Conservation (phyloP, 2,888 invertebrate species). For the Amblyjoppa proteus region DNA sequence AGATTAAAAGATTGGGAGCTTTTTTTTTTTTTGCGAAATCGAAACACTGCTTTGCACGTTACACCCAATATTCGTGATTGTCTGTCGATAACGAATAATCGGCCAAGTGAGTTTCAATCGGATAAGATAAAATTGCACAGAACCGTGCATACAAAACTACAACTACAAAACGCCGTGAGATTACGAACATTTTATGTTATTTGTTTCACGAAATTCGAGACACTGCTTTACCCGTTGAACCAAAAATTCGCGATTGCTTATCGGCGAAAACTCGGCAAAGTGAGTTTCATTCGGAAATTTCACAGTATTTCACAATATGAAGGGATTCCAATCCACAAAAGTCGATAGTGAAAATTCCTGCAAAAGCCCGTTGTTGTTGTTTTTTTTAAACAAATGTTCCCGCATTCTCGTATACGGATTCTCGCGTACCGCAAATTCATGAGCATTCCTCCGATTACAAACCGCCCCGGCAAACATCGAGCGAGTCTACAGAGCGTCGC, state of each 20-base stretch:
- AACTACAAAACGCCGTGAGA: neutral
- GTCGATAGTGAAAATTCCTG: too few relatives aligned
- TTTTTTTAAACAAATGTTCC: neutral
- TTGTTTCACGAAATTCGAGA: neutral
- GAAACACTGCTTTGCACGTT: slow-evolving; percentile 8
- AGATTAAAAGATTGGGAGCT: slow-evolving; percentile 10
- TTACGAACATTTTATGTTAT: neutral
- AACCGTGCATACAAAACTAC: neutral
- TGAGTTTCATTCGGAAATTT: too few relatives aligned
- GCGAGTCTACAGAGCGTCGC: neutral
- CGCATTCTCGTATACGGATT: neutral
- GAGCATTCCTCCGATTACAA: neutral
- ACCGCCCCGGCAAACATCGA: neutral
- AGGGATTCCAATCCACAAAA: neutral
- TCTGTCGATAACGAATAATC: too few relatives aligned
- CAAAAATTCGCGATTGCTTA: neutral
- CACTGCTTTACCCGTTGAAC: neutral
- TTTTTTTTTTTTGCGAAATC: neutral
- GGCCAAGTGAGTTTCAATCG: too few relatives aligned
- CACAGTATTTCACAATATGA: too few relatives aligned
- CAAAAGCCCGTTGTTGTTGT: neutral
- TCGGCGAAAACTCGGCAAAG: neutral
- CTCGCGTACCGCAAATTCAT: neutral
- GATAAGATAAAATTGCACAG: too few relatives aligned
- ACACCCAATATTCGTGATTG: neutral